Evolutionary conservation across 2,797 vertebrate genomes (phyloP).

Genomic region (Mus minutoides): DNA sequence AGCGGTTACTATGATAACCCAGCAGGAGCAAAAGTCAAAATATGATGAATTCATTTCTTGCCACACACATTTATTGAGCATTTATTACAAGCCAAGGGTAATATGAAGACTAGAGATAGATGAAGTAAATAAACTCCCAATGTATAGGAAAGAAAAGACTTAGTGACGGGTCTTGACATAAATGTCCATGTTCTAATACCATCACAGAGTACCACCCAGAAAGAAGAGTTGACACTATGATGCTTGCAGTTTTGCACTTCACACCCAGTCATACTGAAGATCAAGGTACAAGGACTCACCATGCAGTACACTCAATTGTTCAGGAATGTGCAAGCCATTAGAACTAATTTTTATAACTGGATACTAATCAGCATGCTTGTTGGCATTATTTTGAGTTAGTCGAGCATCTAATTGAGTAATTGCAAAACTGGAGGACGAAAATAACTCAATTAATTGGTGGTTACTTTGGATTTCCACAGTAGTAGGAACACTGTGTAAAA

Average conservation of each 20-base stretch:
- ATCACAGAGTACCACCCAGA: not conserved
- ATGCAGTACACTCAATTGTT: not conserved
- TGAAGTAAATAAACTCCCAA: not conserved
- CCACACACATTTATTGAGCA: not conserved
- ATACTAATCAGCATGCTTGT: constrained; percentile 16
- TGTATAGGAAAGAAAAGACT: not conserved
- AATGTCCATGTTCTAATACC: not conserved
- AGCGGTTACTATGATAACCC: not conserved
- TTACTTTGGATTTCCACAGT: constrained; percentile 51
- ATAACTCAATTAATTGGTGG: not conserved
- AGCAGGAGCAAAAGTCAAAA: constrained; percentile 20
- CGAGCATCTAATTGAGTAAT: constrained; percentile 39
- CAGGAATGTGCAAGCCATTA: constrained; percentile 5
- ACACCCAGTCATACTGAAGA: not conserved
- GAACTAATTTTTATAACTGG: not conserved
- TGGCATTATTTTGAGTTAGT: constrained; percentile 55
- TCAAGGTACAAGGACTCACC: not conserved
- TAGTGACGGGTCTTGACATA: not conserved
- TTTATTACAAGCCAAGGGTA: not conserved
- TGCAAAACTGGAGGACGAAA: constrained; percentile 49
- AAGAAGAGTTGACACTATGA: not conserved
- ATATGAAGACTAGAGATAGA: not conserved
- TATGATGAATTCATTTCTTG: not conserved
- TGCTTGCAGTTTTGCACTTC: not conserved
- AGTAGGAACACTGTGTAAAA: constrained; percentile 19